phyloP scores from a whole-genome alignment of 2,888 invertebrate species.

The Cheilosia soror region DNA sequence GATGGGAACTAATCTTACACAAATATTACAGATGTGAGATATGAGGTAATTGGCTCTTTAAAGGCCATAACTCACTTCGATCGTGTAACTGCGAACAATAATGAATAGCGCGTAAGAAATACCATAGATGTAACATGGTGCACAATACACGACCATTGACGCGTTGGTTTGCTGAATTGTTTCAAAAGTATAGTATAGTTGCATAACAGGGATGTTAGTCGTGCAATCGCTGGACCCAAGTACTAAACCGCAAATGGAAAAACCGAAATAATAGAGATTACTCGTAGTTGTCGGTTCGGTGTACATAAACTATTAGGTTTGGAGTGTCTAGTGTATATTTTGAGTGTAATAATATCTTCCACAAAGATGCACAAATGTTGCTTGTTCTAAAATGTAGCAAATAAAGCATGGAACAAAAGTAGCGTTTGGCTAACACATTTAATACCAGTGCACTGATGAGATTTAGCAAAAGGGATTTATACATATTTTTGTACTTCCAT shows the following conservation, averaged over 20 bases:
- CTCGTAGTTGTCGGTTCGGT: too few relatives aligned
- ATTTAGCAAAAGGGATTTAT: too few relatives aligned
- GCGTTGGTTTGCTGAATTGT: constrained; percentile 17
- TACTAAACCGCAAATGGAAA: background rate
- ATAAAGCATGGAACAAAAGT: too few relatives aligned
- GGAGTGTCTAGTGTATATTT: too few relatives aligned
- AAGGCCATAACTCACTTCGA: constrained; percentile 53
- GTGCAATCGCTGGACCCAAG: background rate
- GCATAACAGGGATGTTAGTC: constrained; percentile 4
- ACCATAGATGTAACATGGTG: constrained; percentile 16
- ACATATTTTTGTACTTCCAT: too few relatives aligned
- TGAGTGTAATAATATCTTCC: too few relatives aligned
- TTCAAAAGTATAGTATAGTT: background rate
- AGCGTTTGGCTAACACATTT: too few relatives aligned
- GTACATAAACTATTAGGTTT: too few relatives aligned
- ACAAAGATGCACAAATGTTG: too few relatives aligned
- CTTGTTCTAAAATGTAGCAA: too few relatives aligned
- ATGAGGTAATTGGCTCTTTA: constrained; percentile 58
- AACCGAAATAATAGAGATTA: background rate
- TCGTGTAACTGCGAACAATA: constrained; percentile 40
- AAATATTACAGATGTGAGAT: constrained; percentile 55
- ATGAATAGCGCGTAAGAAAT: constrained; percentile 20
- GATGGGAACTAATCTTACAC: constrained; percentile 46
- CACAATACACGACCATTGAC: constrained; percentile 10
- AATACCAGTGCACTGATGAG: too few relatives aligned